Conservation (phyloP, 1,140 invertebrate genomes). For the Aphelinus atriplicis region DNA sequence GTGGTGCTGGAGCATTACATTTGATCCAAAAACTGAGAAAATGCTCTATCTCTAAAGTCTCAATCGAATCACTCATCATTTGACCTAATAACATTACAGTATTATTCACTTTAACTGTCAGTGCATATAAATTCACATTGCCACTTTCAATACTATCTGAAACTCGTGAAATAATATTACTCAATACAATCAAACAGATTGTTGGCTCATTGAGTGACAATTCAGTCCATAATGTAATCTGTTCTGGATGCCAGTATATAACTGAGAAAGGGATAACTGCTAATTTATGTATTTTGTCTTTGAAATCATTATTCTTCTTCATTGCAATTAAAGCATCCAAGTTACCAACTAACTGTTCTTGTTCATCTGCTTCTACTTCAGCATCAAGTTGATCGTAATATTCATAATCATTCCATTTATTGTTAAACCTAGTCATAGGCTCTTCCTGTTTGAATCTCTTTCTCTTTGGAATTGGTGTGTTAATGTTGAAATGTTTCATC, state of each 20-base stretch:
- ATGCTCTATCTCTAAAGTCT: constrained; percentile 11
- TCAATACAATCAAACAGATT: constrained; percentile 22
- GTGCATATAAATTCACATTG: constrained; percentile 24
- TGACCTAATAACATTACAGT: constrained; percentile 33
- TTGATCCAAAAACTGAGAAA: constrained; percentile 25
- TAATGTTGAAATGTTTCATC: constrained; percentile 31
- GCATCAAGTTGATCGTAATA: constrained; percentile 27
- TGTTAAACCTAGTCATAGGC: not conserved
- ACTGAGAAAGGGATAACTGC: constrained; percentile 27
- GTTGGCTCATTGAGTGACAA: constrained; percentile 23
- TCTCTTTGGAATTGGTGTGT: not conserved
- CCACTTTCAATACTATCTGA: constrained; percentile 20
- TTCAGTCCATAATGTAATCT: constrained; percentile 28
- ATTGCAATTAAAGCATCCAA: constrained; percentile 12
- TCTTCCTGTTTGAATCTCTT: not conserved
- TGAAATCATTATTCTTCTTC: constrained; percentile 22
- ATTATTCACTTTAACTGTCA: constrained; percentile 21
- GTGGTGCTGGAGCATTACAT: constrained; percentile 15
- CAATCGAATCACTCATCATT: constrained; percentile 23
- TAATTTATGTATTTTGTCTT: constrained; percentile 32
- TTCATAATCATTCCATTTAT: constrained; percentile 34
- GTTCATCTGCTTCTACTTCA: constrained; percentile 3
- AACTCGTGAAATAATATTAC: constrained; percentile 24
- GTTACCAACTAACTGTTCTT: not conserved
- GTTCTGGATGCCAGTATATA: constrained; percentile 29